Conservation (phyloP, 2,113 vertebrate species). For the Mungos mungo region DNA sequence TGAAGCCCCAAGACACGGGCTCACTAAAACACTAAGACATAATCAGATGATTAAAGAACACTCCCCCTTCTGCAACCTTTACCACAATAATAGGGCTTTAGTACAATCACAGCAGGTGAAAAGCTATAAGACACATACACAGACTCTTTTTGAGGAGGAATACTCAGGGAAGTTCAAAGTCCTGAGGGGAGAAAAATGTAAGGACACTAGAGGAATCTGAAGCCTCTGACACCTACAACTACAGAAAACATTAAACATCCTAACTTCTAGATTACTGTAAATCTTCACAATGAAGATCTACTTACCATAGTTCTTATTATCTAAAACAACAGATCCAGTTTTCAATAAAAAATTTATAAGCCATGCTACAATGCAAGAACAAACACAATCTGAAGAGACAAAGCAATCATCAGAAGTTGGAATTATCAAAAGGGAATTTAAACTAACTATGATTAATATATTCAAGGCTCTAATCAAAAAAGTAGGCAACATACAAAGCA, state of each 20-base stretch:
- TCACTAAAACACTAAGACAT: not conserved
- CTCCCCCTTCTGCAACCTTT: not conserved
- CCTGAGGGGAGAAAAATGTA: not conserved
- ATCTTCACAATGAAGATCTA: not conserved
- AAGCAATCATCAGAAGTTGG: not conserved
- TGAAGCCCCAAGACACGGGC: not conserved
- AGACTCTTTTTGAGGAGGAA: not conserved
- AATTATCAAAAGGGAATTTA: not conserved
- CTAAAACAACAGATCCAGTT: not conserved
- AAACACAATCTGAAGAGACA: not conserved
- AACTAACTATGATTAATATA: not conserved
- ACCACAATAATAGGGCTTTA: not conserved
- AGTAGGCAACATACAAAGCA: not conserved
- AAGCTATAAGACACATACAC: not conserved
- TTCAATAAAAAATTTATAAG: not conserved
- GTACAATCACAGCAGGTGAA: not conserved
- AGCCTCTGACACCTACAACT: not conserved
- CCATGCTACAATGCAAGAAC: not conserved
- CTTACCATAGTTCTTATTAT: not conserved
- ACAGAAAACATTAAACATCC: not conserved
- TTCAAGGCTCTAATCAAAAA: not conserved
- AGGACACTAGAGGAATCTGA: not conserved
- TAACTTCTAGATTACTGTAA: not conserved
- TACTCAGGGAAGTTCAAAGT: not conserved
- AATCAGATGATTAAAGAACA: not conserved